These are phyloP conservation scores for Lamellibrachia columna DNA, from an alignment of 2,888 invertebrate genomes.

Conservation along the genomic window DNA sequence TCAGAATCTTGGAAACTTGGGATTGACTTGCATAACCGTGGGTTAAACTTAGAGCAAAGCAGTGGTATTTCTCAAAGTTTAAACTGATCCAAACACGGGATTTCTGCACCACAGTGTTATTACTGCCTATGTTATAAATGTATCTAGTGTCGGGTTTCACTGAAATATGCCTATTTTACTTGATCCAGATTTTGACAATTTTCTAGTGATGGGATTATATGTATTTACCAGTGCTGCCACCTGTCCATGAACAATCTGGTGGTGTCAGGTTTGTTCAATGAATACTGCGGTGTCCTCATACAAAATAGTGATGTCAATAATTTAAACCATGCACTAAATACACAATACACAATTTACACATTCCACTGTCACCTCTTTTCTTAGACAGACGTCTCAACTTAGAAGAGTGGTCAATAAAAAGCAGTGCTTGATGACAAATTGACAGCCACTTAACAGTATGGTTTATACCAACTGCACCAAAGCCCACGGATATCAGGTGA, in stretches of 20 bases:
- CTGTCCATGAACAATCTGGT: neutral
- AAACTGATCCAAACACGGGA: neutral
- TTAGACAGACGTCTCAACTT: neutral
- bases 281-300: neutral
- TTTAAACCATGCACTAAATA: neutral
- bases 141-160: neutral
- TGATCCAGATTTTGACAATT: neutral
- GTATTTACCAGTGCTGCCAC: neutral
- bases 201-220: neutral
- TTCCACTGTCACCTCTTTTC: neutral
- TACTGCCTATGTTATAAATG: neutral
- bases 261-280: neutral
- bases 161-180: neutral
- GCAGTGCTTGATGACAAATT: neutral
- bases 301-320: neutral
- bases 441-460: neutral
- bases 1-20: too few species aligned
- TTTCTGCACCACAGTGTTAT: neutral
- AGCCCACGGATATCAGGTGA: neutral
- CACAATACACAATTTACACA: neutral
- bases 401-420: neutral
- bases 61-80: neutral
- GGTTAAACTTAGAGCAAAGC: too few species aligned
- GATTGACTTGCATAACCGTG: too few species aligned
- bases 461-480: neutral